Conservation (phyloP, 1,140 invertebrate genomes). For the Eciton burchellii region DNA sequence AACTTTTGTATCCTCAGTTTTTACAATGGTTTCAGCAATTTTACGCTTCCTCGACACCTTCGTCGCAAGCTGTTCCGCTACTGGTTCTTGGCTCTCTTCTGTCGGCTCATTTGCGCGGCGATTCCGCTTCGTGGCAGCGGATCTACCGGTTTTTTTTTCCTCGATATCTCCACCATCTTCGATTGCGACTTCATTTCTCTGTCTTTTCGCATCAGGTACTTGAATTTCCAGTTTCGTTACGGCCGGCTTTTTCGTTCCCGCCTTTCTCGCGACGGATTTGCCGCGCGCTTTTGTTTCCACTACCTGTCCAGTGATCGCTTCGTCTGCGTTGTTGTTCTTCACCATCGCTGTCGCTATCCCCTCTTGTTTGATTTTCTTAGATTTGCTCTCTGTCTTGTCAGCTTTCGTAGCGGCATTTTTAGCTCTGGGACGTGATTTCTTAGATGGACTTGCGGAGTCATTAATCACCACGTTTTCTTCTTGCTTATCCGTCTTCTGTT, state of each 20-base stretch:
- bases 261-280: slow-evolving; percentile 31
- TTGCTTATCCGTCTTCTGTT: neutral
- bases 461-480: neutral
- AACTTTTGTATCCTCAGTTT: neutral
- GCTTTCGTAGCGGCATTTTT: neutral
- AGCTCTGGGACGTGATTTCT: neutral
- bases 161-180: neutral
- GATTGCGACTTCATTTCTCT: neutral
- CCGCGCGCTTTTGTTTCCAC: slow-evolving; percentile 9
- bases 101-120: neutral
- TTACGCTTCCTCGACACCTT: neutral
- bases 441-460: neutral
- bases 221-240: slow-evolving; percentile 20
- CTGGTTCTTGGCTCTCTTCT: neutral
- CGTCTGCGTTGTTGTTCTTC: neutral
- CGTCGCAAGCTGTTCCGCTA: neutral
- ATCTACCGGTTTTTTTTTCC: neutral
- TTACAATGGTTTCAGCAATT: neutral
- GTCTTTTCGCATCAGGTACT: neutral
- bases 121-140: neutral
- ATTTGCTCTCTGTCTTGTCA: neutral
- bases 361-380: neutral
- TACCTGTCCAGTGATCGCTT: neutral
- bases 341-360: neutral
- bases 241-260: neutral